Evolutionary conservation across 2,113 vertebrate genomes (phyloP), one percentile per base, ranked within the genome.

Genomic region (Planiliza haematocheilus): DNA sequence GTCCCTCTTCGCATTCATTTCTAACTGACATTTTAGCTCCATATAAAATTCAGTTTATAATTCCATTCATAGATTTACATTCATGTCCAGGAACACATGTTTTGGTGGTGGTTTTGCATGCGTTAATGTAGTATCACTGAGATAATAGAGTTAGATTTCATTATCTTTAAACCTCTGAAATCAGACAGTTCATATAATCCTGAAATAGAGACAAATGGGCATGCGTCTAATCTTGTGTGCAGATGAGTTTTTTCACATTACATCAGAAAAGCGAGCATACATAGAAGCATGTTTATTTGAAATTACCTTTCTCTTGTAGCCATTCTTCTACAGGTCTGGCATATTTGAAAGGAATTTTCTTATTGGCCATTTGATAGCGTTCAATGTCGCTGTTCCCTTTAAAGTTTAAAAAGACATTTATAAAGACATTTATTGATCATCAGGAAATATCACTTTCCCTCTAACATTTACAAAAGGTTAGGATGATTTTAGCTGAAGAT

Each of bases 291-390:
- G 43, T 67, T 76, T 16, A 21, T 59, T 34, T 67, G 83, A 91
- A 67, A 89, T 97, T 99, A 99, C 98, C 97, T 99, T 99, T 99
- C 90, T 99, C 98, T 91, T 97, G 97, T 74, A 99, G 96, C 96
- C 98, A 99, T 84, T 99, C 98, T 78, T 99, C 98, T 95, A 99
- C 96, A 10, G 96, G 96, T 89, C 97, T 94, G 94, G 95, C 89
- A 94, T 97, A 97, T 96, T 99, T 99, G 95, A 98, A 99, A 92
- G 97, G 97, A 92, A 99, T 98, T 97, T 99, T 99, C 97, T 97
- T 97, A 96, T 95, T 99, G 95, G 96, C 97, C 96, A 97, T 97
- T 95, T 98, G 96, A 94, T 96, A 95, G 89, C 96, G 96, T 93
- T 99, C 96, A 93, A 95, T 96, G 96, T 99, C 97, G 94, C 95